Percentiles rank a stretch among this genome's conserved stretches.
Evolutionary conservation across 2,113 vertebrate genomes (phyloP).

Genomic region (Lepus europaeus): DNA sequence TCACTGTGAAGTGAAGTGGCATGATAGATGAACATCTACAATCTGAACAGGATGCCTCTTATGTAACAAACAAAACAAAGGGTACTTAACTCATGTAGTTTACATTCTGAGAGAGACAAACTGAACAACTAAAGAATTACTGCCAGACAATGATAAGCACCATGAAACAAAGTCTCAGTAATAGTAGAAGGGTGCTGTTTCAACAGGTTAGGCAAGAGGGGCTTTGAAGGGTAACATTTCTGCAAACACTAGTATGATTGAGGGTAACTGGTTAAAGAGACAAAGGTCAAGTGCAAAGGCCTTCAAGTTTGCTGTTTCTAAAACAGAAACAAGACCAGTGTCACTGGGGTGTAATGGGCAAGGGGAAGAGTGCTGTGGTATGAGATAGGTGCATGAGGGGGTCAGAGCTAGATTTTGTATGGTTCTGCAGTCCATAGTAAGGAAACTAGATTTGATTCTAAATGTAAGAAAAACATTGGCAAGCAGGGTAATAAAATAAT

Average conservation of each 20-base stretch:
- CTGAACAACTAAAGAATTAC: not conserved
- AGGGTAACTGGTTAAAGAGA: not conserved
- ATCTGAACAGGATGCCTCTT: not conserved
- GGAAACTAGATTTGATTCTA: not conserved
- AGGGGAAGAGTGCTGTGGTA: not conserved
- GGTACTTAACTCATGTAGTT: not conserved
- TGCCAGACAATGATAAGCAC: not conserved
- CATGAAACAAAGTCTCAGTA: not conserved
- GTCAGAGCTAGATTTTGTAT: not conserved
- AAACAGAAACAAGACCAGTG: not conserved
- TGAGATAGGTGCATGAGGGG: not conserved
- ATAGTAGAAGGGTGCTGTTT: too few relatives aligned
- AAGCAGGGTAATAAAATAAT: not conserved
- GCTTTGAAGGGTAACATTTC: not conserved
- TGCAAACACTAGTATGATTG: not conserved
- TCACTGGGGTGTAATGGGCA: not conserved
- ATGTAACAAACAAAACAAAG: not conserved
- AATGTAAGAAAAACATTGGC: constrained; percentile 3
- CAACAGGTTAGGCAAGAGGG: not conserved
- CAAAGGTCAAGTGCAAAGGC: not conserved
- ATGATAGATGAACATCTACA: not conserved
- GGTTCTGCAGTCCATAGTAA: not conserved
- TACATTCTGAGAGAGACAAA: not conserved
- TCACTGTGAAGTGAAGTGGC: not conserved
- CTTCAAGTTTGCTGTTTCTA: not conserved